These are phyloP conservation scores for Lepidocyrtinus sp. DNA, from an alignment of 2,888 invertebrate genomes.

Conservation along the genomic window DNA sequence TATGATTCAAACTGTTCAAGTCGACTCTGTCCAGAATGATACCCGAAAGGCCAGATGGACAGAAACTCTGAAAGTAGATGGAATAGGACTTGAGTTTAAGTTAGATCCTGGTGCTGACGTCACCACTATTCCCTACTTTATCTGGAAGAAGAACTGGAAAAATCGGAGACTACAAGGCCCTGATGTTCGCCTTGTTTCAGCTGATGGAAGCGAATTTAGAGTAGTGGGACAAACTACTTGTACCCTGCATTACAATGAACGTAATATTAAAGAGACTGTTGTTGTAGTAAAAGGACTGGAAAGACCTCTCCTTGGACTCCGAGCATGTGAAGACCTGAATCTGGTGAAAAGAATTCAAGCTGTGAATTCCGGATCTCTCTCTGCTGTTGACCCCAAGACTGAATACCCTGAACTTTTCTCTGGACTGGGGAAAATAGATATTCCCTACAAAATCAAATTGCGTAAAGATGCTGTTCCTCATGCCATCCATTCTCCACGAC, in stretches of 20 bases:
- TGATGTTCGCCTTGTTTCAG: not conserved
- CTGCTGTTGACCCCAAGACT: not conserved
- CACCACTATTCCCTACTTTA: constrained; percentile 34
- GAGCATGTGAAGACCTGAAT: constrained; percentile 26
- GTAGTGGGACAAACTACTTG: not conserved
- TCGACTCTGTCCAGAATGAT: no score
- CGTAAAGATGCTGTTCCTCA: constrained; percentile 69
- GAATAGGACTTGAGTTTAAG: constrained; percentile 27
- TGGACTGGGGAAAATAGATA: constrained; percentile 30
- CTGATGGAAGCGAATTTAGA: not conserved
- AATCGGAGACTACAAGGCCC: not conserved
- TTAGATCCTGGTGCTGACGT: constrained; percentile 62
- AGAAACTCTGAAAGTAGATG: constrained; percentile 7
- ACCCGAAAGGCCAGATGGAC: no score
- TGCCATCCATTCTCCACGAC: constrained; percentile 70
- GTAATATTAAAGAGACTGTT: not conserved
- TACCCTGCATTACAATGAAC: not conserved
- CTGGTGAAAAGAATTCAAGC: constrained; percentile 7
- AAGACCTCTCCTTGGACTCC: constrained; percentile 30
- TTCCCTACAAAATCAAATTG: constrained; percentile 67
- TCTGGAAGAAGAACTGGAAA: not conserved
- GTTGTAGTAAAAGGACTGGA: constrained; percentile 22
- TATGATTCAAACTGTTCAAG: no score
- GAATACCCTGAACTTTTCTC: constrained; percentile 32
- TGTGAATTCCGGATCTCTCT: not conserved